Conservation (phyloP, 2,797 vertebrate species). For the Urosaurus nigricauda region DNA sequence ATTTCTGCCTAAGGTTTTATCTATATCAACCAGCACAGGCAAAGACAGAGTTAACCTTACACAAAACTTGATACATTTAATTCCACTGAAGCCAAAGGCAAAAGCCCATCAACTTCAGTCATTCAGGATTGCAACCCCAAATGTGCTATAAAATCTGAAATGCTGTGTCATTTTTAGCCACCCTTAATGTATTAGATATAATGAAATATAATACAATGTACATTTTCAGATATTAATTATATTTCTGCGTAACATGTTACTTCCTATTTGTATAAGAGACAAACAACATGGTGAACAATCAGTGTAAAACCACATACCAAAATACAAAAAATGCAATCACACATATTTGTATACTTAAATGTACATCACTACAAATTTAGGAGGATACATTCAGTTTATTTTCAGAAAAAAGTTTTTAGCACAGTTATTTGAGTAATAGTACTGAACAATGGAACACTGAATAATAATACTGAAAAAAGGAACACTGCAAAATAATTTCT, state of each 20-base stretch:
- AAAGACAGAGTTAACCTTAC: slow-evolving; percentile 68
- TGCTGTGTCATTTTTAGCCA: slow-evolving; percentile 69
- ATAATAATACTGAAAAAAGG: background rate
- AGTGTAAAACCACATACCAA: slow-evolving; percentile 16
- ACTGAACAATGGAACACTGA: background rate
- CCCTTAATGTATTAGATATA: slow-evolving; percentile 67
- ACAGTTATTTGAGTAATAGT: slow-evolving; percentile 12
- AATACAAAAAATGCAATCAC: slow-evolving; percentile 20
- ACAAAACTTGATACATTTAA: slow-evolving; percentile 1
- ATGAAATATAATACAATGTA: slow-evolving; percentile 31
- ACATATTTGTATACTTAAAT: background rate
- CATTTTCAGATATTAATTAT: slow-evolving; percentile 45
- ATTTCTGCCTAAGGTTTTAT: background rate
- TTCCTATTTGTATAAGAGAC: slow-evolving; percentile 41
- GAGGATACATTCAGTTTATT: slow-evolving; percentile 35
- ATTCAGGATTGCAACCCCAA: slow-evolving; percentile 6
- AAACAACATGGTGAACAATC: slow-evolving; percentile 13
- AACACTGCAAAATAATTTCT: background rate
- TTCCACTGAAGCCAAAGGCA: slow-evolving; percentile 20
- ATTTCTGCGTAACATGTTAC: background rate
- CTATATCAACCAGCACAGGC: slow-evolving; percentile 47
- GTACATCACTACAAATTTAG: background rate
- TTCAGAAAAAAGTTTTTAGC: background rate
- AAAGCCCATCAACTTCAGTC: slow-evolving; percentile 30
- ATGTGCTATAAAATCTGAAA: slow-evolving; percentile 17